phyloP scores from a whole-genome alignment of 1,140 invertebrate species.

The Piezodorus guildinii region DNA sequence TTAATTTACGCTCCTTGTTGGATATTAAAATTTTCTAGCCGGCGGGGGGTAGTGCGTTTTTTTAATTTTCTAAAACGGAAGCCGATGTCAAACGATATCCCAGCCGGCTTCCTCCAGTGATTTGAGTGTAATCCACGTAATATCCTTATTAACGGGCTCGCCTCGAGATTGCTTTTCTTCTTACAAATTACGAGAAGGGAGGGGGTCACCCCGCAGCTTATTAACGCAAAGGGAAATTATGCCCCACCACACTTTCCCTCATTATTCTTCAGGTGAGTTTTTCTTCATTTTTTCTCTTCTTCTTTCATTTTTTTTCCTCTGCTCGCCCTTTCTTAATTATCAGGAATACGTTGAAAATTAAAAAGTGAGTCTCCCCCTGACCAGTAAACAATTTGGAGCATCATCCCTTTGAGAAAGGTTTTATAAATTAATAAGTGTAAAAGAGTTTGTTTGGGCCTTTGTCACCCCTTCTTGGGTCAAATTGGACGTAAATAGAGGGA shows the following conservation, averaged over 20 bases:
- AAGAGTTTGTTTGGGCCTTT: too few relatives aligned
- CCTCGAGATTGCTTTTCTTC: slow-evolving; percentile 21
- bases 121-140: slow-evolving; percentile 23
- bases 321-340: slow-evolving; percentile 20
- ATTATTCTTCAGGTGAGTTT: slow-evolving; percentile 19
- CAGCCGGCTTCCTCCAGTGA: background rate
- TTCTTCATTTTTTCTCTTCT: slow-evolving; percentile 3
- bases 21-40: slow-evolving; percentile 22
- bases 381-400: too few relatives aligned
- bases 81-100: slow-evolving; percentile 22
- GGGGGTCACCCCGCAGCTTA: slow-evolving; percentile 14
- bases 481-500: too few relatives aligned
- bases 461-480: too few relatives aligned
- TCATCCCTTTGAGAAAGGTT: too few relatives aligned
- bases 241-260: slow-evolving; percentile 20
- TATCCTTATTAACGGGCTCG: slow-evolving; percentile 22
- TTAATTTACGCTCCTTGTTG: slow-evolving; percentile 22
- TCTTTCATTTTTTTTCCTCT: background rate
- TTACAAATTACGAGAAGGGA: slow-evolving; percentile 9
- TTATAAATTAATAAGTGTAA: too few relatives aligned
- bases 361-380: background rate
- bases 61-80: slow-evolving; percentile 23
- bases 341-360: slow-evolving; percentile 24
- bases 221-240: slow-evolving; percentile 24
- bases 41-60: slow-evolving; percentile 8